Percentiles rank a stretch among this genome's conserved stretches.
These are phyloP conservation scores for Scarus forsteni DNA, from an alignment of 2,797 vertebrate species.

Conservation along the genomic window DNA sequence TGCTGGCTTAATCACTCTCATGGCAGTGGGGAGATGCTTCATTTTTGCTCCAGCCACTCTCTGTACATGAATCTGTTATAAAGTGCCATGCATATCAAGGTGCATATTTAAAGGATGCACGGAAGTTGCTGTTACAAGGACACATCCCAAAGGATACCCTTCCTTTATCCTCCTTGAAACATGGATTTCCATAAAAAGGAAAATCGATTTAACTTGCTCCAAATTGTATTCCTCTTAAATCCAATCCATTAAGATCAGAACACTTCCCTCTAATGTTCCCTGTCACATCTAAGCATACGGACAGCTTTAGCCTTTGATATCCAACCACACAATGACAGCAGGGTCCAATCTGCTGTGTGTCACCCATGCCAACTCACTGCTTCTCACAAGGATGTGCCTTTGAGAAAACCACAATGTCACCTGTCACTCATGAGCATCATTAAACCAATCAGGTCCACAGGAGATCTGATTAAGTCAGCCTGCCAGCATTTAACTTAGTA, in stretches of 20 bases:
- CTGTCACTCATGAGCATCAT: conserved; percentile 70
- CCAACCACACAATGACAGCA: conserved; percentile 53
- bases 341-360: conserved; percentile 47
- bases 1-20: conserved; percentile 49
- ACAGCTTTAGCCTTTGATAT: conserved; percentile 44
- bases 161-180: conserved; percentile 25
- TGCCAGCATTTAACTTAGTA: conserved; percentile 56
- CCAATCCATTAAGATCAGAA: conserved; percentile 53
- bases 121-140: conserved; percentile 42
- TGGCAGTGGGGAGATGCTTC: conserved; percentile 36
- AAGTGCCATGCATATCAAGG: conserved; percentile 32
- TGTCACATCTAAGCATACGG: conserved; percentile 58
- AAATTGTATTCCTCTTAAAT: conserved; percentile 36
- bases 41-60: conserved; percentile 42
- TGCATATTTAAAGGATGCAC: conserved; percentile 15
- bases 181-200: conserved; percentile 28
- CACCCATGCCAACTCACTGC: conserved; percentile 41
- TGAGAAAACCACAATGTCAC: conserved; percentile 73
- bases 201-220: conserved; percentile 25
- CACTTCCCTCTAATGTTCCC: conserved; percentile 54
- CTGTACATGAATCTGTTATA: not conserved
- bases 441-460: conserved; percentile 49
- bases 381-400: conserved; percentile 56
- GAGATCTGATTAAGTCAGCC: conserved; percentile 68
- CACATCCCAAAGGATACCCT: conserved; percentile 25